These are phyloP conservation scores for Thaumatotibia leucotreta DNA, from an alignment of 1,140 invertebrate species.

Conservation along the genomic window DNA sequence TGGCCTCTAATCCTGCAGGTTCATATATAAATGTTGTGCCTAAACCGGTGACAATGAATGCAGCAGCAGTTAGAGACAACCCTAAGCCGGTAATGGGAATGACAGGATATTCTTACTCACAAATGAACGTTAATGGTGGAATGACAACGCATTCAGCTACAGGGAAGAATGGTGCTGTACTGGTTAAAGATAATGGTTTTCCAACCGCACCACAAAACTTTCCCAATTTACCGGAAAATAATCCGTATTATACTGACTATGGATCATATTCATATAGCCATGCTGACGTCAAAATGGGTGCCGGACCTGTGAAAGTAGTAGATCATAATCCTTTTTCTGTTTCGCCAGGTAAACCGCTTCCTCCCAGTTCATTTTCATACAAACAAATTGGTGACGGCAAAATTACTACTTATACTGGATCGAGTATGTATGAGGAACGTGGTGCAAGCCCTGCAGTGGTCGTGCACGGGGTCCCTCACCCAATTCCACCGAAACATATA, in stretches of 20 bases:
- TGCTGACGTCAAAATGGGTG: not conserved
- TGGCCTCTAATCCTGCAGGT: not conserved
- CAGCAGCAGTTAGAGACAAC: not conserved
- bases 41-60: not conserved
- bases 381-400: not conserved
- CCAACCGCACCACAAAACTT: not conserved
- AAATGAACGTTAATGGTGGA: not conserved
- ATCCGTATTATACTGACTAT: not conserved
- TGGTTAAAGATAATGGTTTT: not conserved
- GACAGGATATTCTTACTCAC: constrained; percentile 17
- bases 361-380: not conserved
- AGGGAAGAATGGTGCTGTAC: not conserved
- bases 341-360: not conserved
- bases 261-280: not conserved
- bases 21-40: not conserved
- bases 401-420: not conserved
- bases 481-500: not conserved
- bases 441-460: not conserved
- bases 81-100: not conserved
- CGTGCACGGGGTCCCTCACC: not conserved
- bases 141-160: not conserved
- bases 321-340: not conserved
- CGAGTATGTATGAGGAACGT: not conserved
- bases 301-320: not conserved
- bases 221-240: not conserved